These are phyloP conservation scores for Marronus borbonicus DNA, from an alignment of 2,888 invertebrate species.

Conservation along the genomic window DNA sequence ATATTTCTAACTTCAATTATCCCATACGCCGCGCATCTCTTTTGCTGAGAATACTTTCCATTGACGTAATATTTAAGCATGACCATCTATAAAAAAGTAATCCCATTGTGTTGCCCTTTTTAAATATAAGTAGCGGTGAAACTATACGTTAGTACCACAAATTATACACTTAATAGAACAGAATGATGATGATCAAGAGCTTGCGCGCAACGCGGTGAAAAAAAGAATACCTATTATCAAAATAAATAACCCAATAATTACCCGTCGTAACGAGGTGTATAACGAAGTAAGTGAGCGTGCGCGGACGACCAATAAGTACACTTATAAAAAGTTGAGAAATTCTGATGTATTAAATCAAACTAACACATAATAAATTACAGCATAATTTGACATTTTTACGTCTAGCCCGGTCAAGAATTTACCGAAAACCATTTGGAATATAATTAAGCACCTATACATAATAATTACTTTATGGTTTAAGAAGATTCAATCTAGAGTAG, in stretches of 20 bases:
- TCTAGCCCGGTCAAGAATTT: neutral
- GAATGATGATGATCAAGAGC: constrained; percentile 45
- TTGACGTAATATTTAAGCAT: constrained; percentile 43
- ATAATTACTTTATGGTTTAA: constrained; percentile 23
- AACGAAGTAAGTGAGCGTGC: constrained; percentile 18
- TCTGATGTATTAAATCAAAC: constrained; percentile 48
- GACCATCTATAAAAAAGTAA: constrained; percentile 50
- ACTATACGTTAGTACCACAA: constrained; percentile 50
- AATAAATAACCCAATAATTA: constrained; percentile 53
- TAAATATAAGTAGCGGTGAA: constrained; percentile 51
- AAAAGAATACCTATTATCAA: constrained; percentile 51
- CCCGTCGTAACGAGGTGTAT: constrained; percentile 42
- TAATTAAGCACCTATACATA: constrained; percentile 31
- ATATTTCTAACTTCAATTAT: neutral
- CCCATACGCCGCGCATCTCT: neutral
- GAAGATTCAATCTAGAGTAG: neutral
- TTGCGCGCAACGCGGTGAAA: constrained; percentile 22
- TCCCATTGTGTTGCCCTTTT: constrained; percentile 47
- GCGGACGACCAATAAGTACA: neutral
- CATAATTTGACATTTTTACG: constrained; percentile 49
- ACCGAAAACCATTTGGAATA: constrained; percentile 26
- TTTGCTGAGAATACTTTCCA: constrained; percentile 6
- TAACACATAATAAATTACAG: constrained; percentile 49
- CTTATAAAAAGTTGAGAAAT: constrained; percentile 39
- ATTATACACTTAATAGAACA: constrained; percentile 52